Conservation (phyloP, 2,797 vertebrate species). For the Sebastes glaucus region DNA sequence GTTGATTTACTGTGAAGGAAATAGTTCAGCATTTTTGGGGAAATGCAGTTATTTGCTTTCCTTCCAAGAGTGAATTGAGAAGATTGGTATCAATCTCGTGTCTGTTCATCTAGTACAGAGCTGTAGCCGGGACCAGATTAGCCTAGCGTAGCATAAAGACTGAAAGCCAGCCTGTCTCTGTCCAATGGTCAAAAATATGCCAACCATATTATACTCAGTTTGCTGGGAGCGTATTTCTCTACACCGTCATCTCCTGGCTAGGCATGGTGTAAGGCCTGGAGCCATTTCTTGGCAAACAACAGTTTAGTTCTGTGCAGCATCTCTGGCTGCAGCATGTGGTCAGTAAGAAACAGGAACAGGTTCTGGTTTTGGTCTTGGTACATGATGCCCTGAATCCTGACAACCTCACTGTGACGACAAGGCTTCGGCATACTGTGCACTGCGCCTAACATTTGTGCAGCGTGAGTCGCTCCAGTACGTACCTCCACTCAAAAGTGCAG, state of each 20-base stretch:
- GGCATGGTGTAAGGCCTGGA: background rate
- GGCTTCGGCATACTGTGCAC: background rate
- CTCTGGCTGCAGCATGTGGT: background rate
- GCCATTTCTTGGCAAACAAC: background rate
- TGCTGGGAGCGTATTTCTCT: background rate
- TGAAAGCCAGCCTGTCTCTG: background rate
- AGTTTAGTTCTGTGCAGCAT: background rate
- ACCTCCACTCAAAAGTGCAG: too few relatives aligned
- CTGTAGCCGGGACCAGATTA: background rate
- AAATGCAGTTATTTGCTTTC: conserved; percentile 16
- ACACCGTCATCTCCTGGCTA: background rate
- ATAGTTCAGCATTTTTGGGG: background rate
- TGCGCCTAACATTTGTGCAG: background rate
- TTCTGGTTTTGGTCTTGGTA: background rate
- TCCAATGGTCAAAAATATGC: background rate
- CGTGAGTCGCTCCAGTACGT: too few relatives aligned
- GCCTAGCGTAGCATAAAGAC: background rate
- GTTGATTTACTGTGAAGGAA: conserved; percentile 22
- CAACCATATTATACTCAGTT: background rate
- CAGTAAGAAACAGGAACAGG: background rate
- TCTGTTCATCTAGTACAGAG: background rate
- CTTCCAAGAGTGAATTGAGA: background rate
- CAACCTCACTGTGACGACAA: background rate
- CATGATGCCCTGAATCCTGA: background rate
- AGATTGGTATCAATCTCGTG: background rate